Evolutionary conservation across 2,113 vertebrate genomes (phyloP), one percentile per base, ranked within the genome.

Genomic region (Chitala chitala): DNA sequence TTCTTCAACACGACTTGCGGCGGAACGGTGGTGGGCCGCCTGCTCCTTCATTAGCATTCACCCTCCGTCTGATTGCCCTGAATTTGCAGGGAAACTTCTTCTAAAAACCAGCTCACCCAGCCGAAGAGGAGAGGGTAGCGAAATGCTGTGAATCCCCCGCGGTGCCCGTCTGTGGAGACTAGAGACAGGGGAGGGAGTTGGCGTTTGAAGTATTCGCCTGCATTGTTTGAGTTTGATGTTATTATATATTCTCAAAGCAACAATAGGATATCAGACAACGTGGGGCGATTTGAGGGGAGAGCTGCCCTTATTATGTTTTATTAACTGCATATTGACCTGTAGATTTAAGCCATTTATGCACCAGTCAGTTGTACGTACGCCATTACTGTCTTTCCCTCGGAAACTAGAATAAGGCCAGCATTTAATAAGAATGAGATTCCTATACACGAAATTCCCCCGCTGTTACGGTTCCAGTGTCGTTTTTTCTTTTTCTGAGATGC

Each of bases 31-130:
- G 38, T 51, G 71, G 78, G 76, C 73, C 84, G 77, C 83, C 84
- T 86, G 81, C 78, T 78, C 84, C 86, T 83, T 82, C 78, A 81
- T 85, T 86, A 84, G 78, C 77, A 79, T 81, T 84, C 79, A 78
- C 42, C 68, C 77, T 78, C 73, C 72, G 72, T 79, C 75, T 83
- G 73, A 84, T 77, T 75, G 74, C 72, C 73, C 61, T 24, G 71
- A 78, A 81, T 82, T 73, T 83, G 48, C 75, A 24, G 22, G 70
- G 59, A 66, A 75, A 50, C 46, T 74, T 79, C 77, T 75, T 56
- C 63, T 78, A 40, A 80, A 79, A 81, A 13, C 65, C 56, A 48
- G 69, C 72, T 55, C 58, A 70, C 51, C 42, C 73, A 72, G 69
- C 70, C 53, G 71, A 80, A 69, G 69, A 75, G 70, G 10, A 22